Conservation (phyloP, 2,113 vertebrate species). For the Sylvietta virens region DNA sequence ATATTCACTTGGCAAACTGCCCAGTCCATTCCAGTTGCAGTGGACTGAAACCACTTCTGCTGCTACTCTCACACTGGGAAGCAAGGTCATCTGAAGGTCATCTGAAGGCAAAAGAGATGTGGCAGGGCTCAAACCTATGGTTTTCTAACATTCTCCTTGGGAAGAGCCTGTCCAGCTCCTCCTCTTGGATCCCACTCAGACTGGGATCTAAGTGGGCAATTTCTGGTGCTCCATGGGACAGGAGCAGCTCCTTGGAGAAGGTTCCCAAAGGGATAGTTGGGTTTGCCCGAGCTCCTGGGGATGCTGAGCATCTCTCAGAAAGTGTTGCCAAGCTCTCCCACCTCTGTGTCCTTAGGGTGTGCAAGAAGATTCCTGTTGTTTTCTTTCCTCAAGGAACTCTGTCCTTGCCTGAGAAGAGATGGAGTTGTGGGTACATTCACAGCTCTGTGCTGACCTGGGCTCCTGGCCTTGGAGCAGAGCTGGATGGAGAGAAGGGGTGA, state of each 20-base stretch:
- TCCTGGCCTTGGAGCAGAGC: background rate
- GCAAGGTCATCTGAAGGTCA: slow-evolving; percentile 32
- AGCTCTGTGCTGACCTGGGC: background rate
- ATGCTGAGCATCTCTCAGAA: background rate
- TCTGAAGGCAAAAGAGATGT: background rate
- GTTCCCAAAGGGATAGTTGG: background rate
- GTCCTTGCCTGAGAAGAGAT: background rate
- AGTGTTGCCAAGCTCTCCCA: background rate
- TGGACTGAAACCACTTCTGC: slow-evolving; percentile 54
- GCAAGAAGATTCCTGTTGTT: background rate
- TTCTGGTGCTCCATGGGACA: background rate
- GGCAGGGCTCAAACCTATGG: background rate
- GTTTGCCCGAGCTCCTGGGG: background rate
- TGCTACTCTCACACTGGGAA: background rate
- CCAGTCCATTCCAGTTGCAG: slow-evolving; percentile 42
- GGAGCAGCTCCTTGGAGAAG: background rate
- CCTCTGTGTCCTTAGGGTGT: background rate
- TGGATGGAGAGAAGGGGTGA: background rate
- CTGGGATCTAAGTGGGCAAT: background rate
- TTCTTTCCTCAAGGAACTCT: background rate
- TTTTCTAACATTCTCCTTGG: background rate
- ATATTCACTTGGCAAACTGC: slow-evolving; percentile 45
- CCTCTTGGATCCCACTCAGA: background rate
- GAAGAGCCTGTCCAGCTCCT: background rate
- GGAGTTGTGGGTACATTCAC: background rate